These are phyloP conservation scores for Microchirus variegatus DNA, from an alignment of 2,797 vertebrate species.

Conservation along the genomic window DNA sequence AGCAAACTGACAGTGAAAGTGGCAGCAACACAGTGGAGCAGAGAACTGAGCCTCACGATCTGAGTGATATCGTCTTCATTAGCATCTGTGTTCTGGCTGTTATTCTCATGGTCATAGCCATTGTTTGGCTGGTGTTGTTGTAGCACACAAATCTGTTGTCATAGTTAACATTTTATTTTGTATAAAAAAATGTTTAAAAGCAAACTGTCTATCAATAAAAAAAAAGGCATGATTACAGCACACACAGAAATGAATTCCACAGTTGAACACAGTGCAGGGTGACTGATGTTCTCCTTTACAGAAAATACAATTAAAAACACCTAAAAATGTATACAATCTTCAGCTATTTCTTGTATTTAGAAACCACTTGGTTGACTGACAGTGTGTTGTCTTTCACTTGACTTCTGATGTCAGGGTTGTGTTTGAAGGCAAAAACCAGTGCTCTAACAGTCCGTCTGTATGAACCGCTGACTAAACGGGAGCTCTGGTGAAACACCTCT, in stretches of 20 bases:
- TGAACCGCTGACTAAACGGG: slow-evolving; percentile 85
- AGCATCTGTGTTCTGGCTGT: slow-evolving; percentile 96
- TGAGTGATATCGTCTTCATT: slow-evolving; percentile 95
- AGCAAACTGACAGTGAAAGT: slow-evolving; percentile 75
- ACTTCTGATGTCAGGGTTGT: slow-evolving; percentile 84
- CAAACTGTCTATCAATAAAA: background rate
- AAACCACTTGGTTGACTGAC: slow-evolving; percentile 84
- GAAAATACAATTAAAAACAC: slow-evolving; percentile 22
- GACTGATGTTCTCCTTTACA: slow-evolving; percentile 34
- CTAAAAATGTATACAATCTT: background rate
- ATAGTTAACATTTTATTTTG: slow-evolving; percentile 26
- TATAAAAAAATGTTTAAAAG: slow-evolving; percentile 31
- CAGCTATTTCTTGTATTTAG: slow-evolving; percentile 89
- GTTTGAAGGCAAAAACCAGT: slow-evolving; percentile 94
- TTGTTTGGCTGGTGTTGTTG: slow-evolving; percentile 92
- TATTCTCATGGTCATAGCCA: slow-evolving; percentile 94
- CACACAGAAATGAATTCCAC: slow-evolving; percentile 1
- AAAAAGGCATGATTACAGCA: slow-evolving; percentile 14
- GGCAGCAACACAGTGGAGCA: background rate
- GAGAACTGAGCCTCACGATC: slow-evolving; percentile 82
- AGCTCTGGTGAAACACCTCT: slow-evolving; percentile 93
- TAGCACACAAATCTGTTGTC: slow-evolving; percentile 69
- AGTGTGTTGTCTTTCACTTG: slow-evolving; percentile 84
- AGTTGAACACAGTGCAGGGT: slow-evolving; percentile 24
- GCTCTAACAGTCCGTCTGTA: slow-evolving; percentile 91